Evolutionary conservation across 2,888 invertebrate genomes (phyloP).

Genomic region (Ophion costatus): DNA sequence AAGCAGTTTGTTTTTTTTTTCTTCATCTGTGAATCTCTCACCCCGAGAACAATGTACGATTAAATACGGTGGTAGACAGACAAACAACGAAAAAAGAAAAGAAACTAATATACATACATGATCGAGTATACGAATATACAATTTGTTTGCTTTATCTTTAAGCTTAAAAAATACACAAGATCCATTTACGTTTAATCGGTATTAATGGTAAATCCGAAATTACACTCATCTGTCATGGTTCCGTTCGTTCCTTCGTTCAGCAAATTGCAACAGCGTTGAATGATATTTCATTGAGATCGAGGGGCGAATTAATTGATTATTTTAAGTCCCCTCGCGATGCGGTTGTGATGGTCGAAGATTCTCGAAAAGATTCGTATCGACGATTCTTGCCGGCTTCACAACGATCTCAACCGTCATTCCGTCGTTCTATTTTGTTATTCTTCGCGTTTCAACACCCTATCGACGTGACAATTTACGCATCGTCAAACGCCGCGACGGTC

Average conservation of each 20-base stretch:
- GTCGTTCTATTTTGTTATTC: constrained; percentile 24
- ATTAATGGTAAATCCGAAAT: constrained; percentile 61
- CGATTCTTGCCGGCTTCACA: constrained; percentile 33
- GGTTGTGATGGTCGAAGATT: neutral
- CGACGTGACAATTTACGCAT: constrained; percentile 53
- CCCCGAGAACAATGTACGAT: constrained; percentile 42
- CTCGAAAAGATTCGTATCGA: constrained; percentile 35
- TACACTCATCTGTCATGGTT: constrained; percentile 67
- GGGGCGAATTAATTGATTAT: constrained; percentile 44
- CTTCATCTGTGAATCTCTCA: constrained; percentile 35
- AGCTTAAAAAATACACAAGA: constrained; percentile 63
- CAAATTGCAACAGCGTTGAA: constrained; percentile 58
- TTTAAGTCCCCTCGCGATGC: constrained; percentile 16
- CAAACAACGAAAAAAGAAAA: constrained; percentile 29
- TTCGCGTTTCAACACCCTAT: constrained; percentile 22
- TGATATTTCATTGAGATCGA: constrained; percentile 47
- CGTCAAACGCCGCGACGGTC: neutral
- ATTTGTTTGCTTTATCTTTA: constrained; percentile 37
- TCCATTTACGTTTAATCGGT: constrained; percentile 57
- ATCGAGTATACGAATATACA: constrained; percentile 61
- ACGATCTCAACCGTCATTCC: constrained; percentile 28
- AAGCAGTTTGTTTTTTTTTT: neutral
- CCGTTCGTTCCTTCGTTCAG: constrained; percentile 48
- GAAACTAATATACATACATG: constrained; percentile 1
- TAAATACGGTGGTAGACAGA: constrained; percentile 48